Evolutionary conservation across 1,140 invertebrate genomes (phyloP), one percentile per base, ranked within the genome.

Genomic region (Carcinoscorpius rotundicauda): DNA sequence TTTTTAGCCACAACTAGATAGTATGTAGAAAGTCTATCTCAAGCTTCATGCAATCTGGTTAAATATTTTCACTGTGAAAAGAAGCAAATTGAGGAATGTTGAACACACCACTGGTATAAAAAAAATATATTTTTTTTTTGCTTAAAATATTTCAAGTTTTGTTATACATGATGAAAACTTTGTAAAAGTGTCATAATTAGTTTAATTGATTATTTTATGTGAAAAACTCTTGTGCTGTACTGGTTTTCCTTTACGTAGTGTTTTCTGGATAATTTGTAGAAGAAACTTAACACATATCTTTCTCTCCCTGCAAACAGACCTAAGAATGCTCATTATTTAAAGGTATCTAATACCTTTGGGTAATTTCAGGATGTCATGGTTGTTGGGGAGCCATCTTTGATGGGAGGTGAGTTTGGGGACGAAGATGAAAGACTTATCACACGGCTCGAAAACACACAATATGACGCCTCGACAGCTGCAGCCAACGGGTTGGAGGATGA

Each of bases 321-420:
- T 10, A 8, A 63, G 6, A 49, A 63, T 67, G 55, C 11, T 48
- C 4, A 48, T n/a, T 64, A 48, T 52, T 11, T 51, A 68, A 58
- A 9, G 4, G 49, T 10, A 53, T 58, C 56, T 5, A n/a, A 51
- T 61, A 55, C 8, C 6, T 6, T 9, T 51, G n/a, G 51, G 56
- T 4, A 49, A 55, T 67, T 64, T n/a, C 53, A 97, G 88, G 97
- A 98, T 80, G 96, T 98, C 68, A 99, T 99, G 97, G 94, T 98
- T 51, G 97, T 99, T 10, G 96, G 96, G 71, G 97, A 99, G 76
- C 97, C 97, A 58, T 97, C 95, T 4, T 81, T 98, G 64, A 98
- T 99, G 97, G 96, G 97, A 58, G 95, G 96, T 60, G 97, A 99
- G 78, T 98, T 98, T 78, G 96, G 96, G 53, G 96, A 99, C 75